Evolutionary conservation across 2,113 vertebrate species (phyloP).

Genomic region (Bos indicus): DNA sequence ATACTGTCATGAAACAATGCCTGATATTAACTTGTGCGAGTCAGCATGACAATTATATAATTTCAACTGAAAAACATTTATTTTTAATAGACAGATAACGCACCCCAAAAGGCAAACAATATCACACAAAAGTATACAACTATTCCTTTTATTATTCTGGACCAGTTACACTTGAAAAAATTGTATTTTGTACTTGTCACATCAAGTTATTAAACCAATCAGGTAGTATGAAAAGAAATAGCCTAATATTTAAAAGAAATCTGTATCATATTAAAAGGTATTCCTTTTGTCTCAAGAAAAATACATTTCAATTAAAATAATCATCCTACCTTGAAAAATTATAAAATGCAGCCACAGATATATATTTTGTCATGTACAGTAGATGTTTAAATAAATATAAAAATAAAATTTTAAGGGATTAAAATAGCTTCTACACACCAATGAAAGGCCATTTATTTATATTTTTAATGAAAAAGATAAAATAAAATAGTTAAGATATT

Average conservation of each 20-base stretch:
- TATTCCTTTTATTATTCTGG: slow-evolving; percentile 29
- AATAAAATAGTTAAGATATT: background rate
- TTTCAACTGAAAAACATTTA: background rate
- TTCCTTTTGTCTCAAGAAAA: slow-evolving; percentile 47
- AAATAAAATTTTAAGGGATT: slow-evolving; percentile 60
- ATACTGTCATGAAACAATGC: background rate
- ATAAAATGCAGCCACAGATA: slow-evolving; percentile 44
- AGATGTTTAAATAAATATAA: slow-evolving; percentile 65
- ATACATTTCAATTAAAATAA: slow-evolving; percentile 22
- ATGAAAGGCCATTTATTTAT: background rate
- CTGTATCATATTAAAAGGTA: background rate
- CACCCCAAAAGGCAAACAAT: slow-evolving; percentile 37
- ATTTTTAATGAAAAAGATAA: background rate
- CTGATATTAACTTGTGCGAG: background rate
- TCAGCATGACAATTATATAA: slow-evolving; percentile 5
- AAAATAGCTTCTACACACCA: background rate
- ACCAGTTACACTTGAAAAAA: slow-evolving; percentile 39
- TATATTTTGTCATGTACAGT: slow-evolving; percentile 37
- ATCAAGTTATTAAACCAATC: background rate
- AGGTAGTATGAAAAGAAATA: background rate
- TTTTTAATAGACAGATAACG: slow-evolving; percentile 34
- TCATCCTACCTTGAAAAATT: slow-evolving; percentile 16
- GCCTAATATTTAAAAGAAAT: background rate
- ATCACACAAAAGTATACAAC: background rate
- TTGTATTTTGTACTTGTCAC: slow-evolving; percentile 2